Evolutionary conservation across 2,888 invertebrate genomes (phyloP), one percentile per base, ranked within the genome.

Genomic region (Apodemia mormo): DNA sequence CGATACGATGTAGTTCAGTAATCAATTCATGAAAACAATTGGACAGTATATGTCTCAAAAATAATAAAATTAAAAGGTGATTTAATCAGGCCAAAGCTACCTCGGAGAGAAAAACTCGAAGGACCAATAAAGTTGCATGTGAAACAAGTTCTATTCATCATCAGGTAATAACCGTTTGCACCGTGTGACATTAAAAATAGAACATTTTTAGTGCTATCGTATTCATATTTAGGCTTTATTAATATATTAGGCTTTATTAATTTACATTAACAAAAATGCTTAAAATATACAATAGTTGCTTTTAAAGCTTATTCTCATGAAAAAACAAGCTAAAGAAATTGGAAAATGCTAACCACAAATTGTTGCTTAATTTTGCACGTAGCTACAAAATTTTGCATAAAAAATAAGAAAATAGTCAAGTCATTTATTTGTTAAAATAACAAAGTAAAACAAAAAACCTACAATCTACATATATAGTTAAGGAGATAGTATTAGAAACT

Each of bases 81-180:
- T 89, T 88, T 85, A 88, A 89, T 81, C 86, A 86, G 86, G 86
- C 82, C 84, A 87, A 87, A 80, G 85, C 91, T 86, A 86, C 87
- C 85, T 88, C 91, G 89, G 90, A 87, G 80, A 88, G 86, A 85
- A 90, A 91, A 86, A 90, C 88, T 88, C 90, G 93, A 91, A 89
- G 92, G 84, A 87, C 90, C 88, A 92, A 92, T 92, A 92, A 89
- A 84, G 85, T 93, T 82, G 93, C 90, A 85, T 91, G 92, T 86
- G 89, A 92, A 82, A 87, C 92, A 83, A 90, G 90, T 87, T 86
- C 91, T 79, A 82, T 89, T 83, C 90, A 89, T 85, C 87, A 61
- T 12, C 58, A 92, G 93, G 93, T 93, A 93, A 92, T 86, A 83
- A 79, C 77, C 81, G 76, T 81, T 79, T 80, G 87, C 90, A 89